Percentiles rank a stretch among this genome's conserved stretches.
These are phyloP conservation scores for Cercopithecus mona DNA, from an alignment of 2,113 vertebrate species.

Conservation along the genomic window DNA sequence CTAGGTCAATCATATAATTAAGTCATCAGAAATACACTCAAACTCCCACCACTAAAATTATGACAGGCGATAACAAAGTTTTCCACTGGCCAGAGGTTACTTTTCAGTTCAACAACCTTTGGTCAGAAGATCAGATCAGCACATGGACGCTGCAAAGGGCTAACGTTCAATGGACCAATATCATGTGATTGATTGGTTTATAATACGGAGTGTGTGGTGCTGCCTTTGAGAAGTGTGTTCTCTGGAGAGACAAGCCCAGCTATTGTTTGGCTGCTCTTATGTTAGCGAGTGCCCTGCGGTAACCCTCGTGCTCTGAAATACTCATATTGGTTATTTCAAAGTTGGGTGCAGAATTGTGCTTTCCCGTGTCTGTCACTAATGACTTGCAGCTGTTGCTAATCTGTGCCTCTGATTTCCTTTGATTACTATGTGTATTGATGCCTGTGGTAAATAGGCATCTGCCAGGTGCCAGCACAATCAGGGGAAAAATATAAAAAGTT, in stretches of 20 bases:
- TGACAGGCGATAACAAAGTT: background rate
- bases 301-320: slow-evolving; percentile 85
- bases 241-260: slow-evolving; percentile 84
- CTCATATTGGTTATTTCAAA: slow-evolving; percentile 87
- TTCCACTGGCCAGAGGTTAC: background rate
- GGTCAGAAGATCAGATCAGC: rapidly evolving
- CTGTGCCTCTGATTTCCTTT: slow-evolving; percentile 91
- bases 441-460: slow-evolving; percentile 91
- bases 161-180: slow-evolving; percentile 48
- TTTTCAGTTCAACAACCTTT: slow-evolving; percentile 21
- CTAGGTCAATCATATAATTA: slow-evolving; percentile 17
- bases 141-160: slow-evolving; percentile 47
- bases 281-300: slow-evolving; percentile 84
- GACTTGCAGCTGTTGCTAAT: slow-evolving; percentile 92
- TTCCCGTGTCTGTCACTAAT: slow-evolving; percentile 91
- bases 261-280: slow-evolving; percentile 85
- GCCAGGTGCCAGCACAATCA: slow-evolving; percentile 91
- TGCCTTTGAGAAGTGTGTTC: slow-evolving; percentile 72
- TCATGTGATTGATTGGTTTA: slow-evolving; percentile 71
- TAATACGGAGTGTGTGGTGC: background rate
- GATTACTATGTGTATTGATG: slow-evolving; percentile 92
- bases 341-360: slow-evolving; percentile 88
- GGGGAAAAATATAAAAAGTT: slow-evolving; percentile 89
- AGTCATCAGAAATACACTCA: background rate
- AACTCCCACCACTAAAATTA: background rate